Conservation (phyloP, 2,888 invertebrate genomes). For the Mechanitis messenoides region DNA sequence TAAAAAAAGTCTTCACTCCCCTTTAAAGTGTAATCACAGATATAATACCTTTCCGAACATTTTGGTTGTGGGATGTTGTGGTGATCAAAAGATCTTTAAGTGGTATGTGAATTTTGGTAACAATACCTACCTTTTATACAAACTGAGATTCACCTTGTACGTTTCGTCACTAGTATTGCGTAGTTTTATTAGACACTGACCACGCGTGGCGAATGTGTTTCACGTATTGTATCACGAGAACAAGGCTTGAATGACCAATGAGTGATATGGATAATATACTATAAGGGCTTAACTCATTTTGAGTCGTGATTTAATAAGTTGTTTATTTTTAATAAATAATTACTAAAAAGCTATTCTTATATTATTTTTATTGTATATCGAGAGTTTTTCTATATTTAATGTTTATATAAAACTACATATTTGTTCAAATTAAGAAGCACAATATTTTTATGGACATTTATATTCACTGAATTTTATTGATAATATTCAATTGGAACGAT, state of each 20-base stretch:
- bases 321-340: not conserved
- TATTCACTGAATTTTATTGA: too few relatives aligned
- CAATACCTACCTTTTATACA: conserved; percentile 67
- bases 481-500: too few relatives aligned
- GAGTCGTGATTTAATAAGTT: conserved; percentile 23
- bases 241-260: conserved; percentile 44
- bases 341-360: too few relatives aligned
- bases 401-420: too few relatives aligned
- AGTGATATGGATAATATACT: conserved; percentile 41
- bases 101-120: conserved; percentile 54
- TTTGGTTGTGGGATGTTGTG: conserved; percentile 46
- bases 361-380: too few relatives aligned
- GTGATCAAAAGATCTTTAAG: conserved; percentile 55
- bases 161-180: conserved; percentile 61
- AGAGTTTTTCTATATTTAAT: too few relatives aligned
- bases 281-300: conserved; percentile 34
- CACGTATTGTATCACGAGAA: conserved; percentile 46
- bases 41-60: conserved; percentile 53
- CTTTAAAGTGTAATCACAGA: not conserved
- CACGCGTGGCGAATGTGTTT: conserved; percentile 55
- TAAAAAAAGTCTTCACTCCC: not conserved
- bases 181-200: conserved; percentile 52
- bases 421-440: too few relatives aligned
- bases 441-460: too few relatives aligned
- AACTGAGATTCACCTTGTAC: conserved; percentile 69